A percentile compares a stretch with the other conserved stretches of the same genome.
These are phyloP conservation scores for Gastrophysa polygoni DNA, from an alignment of 2,888 invertebrate species.

Conservation along the genomic window DNA sequence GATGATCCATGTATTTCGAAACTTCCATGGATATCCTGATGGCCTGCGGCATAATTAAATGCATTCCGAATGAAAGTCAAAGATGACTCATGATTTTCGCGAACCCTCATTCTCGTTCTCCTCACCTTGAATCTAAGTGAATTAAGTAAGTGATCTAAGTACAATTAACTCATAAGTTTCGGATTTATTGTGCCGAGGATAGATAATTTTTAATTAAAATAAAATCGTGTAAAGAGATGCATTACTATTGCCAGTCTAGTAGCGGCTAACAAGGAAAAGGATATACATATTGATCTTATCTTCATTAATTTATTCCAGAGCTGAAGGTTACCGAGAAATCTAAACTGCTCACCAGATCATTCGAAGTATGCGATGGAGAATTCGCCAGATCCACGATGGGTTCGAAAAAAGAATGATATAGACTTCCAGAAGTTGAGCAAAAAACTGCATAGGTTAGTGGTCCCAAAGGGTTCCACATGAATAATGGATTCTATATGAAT, in stretches of 20 bases:
- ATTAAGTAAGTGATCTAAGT: constrained; percentile 28
- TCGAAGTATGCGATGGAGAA: constrained; percentile 11
- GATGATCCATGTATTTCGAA: too few relatives aligned
- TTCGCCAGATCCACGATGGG: constrained; percentile 12
- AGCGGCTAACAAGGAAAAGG: constrained; percentile 37
- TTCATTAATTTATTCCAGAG: constrained; percentile 45
- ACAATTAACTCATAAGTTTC: constrained; percentile 29
- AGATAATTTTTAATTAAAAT: constrained; percentile 31
- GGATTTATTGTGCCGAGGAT: constrained; percentile 23
- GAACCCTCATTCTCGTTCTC: constrained; percentile 1
- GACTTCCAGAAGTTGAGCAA: constrained; percentile 10
- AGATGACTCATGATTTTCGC: constrained; percentile 8
- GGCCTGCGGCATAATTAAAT: too few relatives aligned
- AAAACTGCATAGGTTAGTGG: constrained; percentile 2
- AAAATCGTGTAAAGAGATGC: constrained; percentile 34
- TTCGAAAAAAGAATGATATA: constrained; percentile 1
- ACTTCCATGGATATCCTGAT: too few relatives aligned
- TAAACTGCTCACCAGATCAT: constrained; percentile 14
- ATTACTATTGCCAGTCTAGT: constrained; percentile 28
- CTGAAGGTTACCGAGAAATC: constrained; percentile 40
- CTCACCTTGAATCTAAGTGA: constrained; percentile 12
- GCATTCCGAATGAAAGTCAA: neutral
- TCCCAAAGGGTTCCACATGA: neutral
- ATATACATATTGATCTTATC: constrained; percentile 44
- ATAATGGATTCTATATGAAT: neutral